Percentiles rank a stretch among this genome's conserved stretches.
Evolutionary conservation across 1,140 invertebrate species (phyloP).

Genomic region (Aphidius gifuensis): DNA sequence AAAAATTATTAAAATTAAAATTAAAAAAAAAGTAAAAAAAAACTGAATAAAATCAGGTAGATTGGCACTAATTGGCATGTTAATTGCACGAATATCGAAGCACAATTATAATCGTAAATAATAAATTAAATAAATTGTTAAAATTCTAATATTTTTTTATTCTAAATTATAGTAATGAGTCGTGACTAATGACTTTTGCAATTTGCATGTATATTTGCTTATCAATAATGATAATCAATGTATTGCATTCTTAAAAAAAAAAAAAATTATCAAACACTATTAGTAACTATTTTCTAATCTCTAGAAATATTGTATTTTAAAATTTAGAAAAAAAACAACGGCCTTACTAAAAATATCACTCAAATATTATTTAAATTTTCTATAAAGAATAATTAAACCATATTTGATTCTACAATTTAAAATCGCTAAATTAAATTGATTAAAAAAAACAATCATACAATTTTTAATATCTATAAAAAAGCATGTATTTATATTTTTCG

Average conservation of each 20-base stretch:
- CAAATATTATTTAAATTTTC: neutral
- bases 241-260: slow-evolving; percentile 31
- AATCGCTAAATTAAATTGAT: neutral
- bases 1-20: no score
- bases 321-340: neutral
- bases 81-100: slow-evolving; percentile 6
- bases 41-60: no score
- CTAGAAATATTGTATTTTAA: no score
- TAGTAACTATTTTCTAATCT: no score
- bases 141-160: slow-evolving; percentile 9
- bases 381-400: neutral
- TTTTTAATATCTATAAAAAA: slow-evolving; percentile 19
- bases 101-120: slow-evolving; percentile 6
- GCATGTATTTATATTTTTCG: slow-evolving; percentile 34
- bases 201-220: slow-evolving; percentile 38
- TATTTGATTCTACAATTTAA: slow-evolving; percentile 12
- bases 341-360: neutral
- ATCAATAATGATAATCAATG: slow-evolving; percentile 25
- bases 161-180: slow-evolving; percentile 19
- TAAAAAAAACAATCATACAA: neutral
- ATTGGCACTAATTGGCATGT: slow-evolving; percentile 9
- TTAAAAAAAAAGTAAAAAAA: no score
- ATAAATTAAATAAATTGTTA: neutral
- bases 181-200: slow-evolving; percentile 9
- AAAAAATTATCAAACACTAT: no score